phyloP scores from a whole-genome alignment of 2,797 vertebrate genomes.

The Kryptopterus vitreolus region DNA sequence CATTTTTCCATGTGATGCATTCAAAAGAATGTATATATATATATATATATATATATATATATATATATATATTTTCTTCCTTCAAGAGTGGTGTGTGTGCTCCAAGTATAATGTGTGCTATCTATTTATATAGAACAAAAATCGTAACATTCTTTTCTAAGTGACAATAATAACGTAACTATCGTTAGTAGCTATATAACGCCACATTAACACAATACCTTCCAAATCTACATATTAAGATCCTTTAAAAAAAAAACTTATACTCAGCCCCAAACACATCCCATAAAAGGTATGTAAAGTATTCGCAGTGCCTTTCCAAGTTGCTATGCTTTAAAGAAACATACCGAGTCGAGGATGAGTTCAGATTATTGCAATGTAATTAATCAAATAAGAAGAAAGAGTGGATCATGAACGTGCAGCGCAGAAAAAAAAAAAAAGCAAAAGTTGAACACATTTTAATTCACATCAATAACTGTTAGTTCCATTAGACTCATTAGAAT shows the following conservation, averaged over 20 bases:
- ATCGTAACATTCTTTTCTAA: too few relatives aligned
- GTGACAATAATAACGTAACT: not conserved
- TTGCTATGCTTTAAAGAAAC: constrained; percentile 5
- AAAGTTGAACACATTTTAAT: constrained; percentile 54
- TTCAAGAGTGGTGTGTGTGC: too few relatives aligned
- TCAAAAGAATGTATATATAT: too few relatives aligned
- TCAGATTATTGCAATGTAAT: constrained; percentile 53
- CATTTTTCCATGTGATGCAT: too few relatives aligned
- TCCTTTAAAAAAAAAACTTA: not conserved
- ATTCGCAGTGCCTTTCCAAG: not conserved
- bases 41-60: too few relatives aligned
- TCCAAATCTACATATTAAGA: not conserved
- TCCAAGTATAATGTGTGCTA: too few relatives aligned
- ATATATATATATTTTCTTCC: too few relatives aligned
- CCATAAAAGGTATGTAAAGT: not conserved
- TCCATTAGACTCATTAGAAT: constrained; percentile 48
- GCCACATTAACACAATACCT: not conserved
- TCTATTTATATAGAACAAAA: too few relatives aligned
- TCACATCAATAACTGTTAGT: constrained; percentile 55
- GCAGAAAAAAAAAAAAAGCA: constrained; percentile 29
- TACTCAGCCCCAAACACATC: not conserved
- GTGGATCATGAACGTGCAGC: constrained; percentile 52
- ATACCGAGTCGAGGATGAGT: constrained; percentile 26
- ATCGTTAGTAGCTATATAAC: not conserved
- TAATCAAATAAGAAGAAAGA: constrained; percentile 47